These are phyloP conservation scores for Alethe castanea DNA, from an alignment of 2,113 vertebrate genomes.

Conservation along the genomic window DNA sequence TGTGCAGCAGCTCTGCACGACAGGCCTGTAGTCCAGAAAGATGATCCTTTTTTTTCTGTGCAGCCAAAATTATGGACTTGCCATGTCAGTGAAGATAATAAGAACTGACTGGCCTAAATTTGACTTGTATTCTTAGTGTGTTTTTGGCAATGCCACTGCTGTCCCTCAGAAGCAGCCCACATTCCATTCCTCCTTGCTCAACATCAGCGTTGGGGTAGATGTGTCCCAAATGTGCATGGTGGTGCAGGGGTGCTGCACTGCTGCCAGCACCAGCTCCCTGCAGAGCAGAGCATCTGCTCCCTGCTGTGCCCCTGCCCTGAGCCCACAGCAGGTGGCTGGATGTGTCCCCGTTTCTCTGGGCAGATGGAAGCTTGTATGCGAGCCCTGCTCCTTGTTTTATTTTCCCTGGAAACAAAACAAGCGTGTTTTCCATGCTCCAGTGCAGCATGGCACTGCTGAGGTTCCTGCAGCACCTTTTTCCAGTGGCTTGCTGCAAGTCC, in stretches of 20 bases:
- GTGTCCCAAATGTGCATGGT: background rate
- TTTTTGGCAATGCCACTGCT: background rate
- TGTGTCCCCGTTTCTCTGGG: background rate
- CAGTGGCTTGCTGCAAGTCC: background rate
- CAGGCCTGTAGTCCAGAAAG: background rate
- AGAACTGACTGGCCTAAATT: slow-evolving; percentile 53
- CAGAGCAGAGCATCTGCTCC: background rate
- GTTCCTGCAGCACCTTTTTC: background rate
- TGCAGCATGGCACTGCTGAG: background rate
- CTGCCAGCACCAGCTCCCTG: background rate
- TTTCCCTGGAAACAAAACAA: background rate
- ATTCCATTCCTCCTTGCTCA: background rate
- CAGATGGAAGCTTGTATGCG: background rate
- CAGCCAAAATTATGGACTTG: background rate
- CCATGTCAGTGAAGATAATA: slow-evolving; percentile 30
- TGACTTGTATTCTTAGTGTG: slow-evolving; percentile 11
- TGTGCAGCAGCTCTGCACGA: background rate
- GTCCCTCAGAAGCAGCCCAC: slow-evolving; percentile 25
- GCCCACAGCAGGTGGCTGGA: background rate
- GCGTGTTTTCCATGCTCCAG: background rate
- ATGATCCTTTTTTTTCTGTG: background rate
- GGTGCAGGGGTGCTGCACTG: background rate
- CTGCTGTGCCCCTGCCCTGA: background rate
- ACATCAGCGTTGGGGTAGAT: fast-evolving
- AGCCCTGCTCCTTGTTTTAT: no score